Evolutionary conservation across 2,888 invertebrate genomes (phyloP).

Genomic region (Ochropacha duplaris): DNA sequence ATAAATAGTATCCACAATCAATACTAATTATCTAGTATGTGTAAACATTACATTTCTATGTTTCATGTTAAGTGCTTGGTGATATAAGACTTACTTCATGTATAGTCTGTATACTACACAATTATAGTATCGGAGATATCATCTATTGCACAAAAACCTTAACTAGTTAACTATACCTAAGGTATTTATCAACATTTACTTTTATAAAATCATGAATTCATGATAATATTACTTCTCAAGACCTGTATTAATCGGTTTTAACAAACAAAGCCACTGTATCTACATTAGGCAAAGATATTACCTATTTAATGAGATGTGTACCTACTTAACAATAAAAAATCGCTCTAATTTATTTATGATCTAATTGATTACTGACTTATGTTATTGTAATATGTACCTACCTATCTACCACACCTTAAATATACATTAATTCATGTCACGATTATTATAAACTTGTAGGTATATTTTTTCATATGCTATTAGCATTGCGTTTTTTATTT

Average conservation of each 20-base stretch:
- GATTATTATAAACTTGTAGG: background rate
- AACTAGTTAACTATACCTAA: background rate
- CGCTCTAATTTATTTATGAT: background rate
- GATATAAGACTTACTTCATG: background rate
- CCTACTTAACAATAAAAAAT: too few species aligned
- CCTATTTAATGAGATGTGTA: too few species aligned
- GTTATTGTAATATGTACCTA: background rate
- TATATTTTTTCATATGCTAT: slow-evolving; percentile 3
- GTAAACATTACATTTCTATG: background rate
- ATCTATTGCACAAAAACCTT: background rate
- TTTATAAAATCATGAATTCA: too few species aligned
- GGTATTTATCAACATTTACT: too few species aligned
- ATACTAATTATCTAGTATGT: slow-evolving; percentile 33
- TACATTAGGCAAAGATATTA: too few species aligned
- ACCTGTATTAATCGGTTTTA: too few species aligned
- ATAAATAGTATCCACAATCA: slow-evolving; percentile 32
- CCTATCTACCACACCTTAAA: background rate
- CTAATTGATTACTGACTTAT: background rate
- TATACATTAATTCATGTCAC: background rate
- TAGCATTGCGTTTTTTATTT: slow-evolving; percentile 32
- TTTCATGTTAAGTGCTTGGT: background rate
- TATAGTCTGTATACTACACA: background rate
- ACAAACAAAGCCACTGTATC: too few species aligned
- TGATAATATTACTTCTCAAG: too few species aligned
- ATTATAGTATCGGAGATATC: background rate